Evolutionary conservation across 2,888 invertebrate species (phyloP), one percentile per base, ranked within the genome.

Genomic region (Ectobius pallidus): DNA sequence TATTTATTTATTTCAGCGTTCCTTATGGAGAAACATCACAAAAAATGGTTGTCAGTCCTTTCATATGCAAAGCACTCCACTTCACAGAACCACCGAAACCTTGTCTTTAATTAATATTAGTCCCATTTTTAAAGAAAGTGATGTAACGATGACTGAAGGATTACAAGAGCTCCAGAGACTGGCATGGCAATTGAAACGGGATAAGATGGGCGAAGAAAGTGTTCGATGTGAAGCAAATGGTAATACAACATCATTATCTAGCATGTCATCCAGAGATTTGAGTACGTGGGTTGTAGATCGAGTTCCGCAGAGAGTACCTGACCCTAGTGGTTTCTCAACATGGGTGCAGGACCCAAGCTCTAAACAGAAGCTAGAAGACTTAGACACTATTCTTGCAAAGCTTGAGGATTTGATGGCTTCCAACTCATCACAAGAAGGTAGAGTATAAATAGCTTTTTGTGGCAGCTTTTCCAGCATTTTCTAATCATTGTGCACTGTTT

Each of bases 401-500:
- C 82, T 92, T 76, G 91, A 91, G 81, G 89, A 91, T 81, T 90
- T 91, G 82, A 82, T 92, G 69, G 89, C 89, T 0, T 88, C 90
- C 77, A 91, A 91, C 80, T 90, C 89, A 78, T 85, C 88, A 74
- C 83, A 89, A 75, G 90, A 91, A 77, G 55, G 55, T 55, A 55
- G 2, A 2, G n/a, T n/a, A n/a, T n/a, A n/a, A n/a, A n/a, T n/a
- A n/a, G n/a, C n/a, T n/a, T n/a, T n/a, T n/a, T n/a, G n/a, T n/a
- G n/a, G n/a, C n/a, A n/a, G n/a, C n/a, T n/a, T n/a, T n/a, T n/a
- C n/a, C n/a, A n/a, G n/a, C n/a, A n/a, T n/a, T n/a, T n/a, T n/a
- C n/a, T n/a, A n/a, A n/a, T n/a, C n/a, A n/a, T n/a, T n/a, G n/a
- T n/a, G n/a, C n/a, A n/a, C n/a, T n/a, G n/a, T n/a, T n/a, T n/a